Evolutionary conservation across 2,888 invertebrate genomes (phyloP).

Genomic region (Mythimna loreyi): DNA sequence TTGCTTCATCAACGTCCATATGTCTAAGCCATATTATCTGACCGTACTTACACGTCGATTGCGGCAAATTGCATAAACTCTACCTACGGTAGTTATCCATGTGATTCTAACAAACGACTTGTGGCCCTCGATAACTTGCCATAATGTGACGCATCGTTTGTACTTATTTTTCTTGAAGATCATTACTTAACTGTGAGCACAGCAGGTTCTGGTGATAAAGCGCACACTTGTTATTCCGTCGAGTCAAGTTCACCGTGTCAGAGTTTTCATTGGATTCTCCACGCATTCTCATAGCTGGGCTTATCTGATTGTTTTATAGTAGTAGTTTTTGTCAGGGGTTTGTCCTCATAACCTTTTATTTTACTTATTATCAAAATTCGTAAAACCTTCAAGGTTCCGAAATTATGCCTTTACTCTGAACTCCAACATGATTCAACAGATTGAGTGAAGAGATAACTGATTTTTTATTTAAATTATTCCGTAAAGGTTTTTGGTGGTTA

Average conservation of each 20-base stretch:
- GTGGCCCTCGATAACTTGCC: not conserved
- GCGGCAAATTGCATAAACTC: not conserved
- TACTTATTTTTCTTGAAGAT: not conserved
- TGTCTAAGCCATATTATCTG: not conserved
- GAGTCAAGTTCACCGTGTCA: slow-evolving; percentile 32
- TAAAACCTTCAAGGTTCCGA: not conserved
- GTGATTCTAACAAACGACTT: not conserved
- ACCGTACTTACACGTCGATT: not conserved
- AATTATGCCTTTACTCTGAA: not conserved
- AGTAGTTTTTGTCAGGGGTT: slow-evolving; percentile 10
- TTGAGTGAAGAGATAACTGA: not conserved
- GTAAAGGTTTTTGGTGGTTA: not conserved
- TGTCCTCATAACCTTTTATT: not conserved
- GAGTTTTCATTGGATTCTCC: slow-evolving; percentile 45
- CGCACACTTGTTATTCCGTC: slow-evolving; percentile 30
- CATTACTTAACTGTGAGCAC: not conserved
- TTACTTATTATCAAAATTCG: not conserved
- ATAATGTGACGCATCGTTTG: slow-evolving; percentile 2
- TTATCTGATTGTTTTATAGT: slow-evolving; percentile 10
- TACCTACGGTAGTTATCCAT: too few species aligned
- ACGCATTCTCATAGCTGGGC: slow-evolving; percentile 25
- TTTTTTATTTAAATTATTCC: not conserved
- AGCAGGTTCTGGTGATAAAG: not conserved
- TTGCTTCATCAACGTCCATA: not conserved
- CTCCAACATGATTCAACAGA: not conserved